Conservation (phyloP, 2,797 vertebrate species). For the Novumbra hubbsi region DNA sequence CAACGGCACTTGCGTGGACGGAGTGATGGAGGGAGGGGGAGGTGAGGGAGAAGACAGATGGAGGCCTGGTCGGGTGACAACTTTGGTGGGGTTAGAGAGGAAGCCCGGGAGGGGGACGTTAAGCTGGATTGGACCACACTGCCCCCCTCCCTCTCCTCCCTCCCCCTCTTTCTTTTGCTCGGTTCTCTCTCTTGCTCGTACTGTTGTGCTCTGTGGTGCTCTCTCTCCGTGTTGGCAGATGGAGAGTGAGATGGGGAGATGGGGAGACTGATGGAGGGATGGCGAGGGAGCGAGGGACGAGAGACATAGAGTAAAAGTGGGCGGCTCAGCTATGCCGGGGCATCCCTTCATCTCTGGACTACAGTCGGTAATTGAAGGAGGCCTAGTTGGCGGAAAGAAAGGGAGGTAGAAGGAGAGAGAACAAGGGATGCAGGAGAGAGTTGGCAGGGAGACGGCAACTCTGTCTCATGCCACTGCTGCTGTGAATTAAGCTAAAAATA, state of each 20-base stretch:
- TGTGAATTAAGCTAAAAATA: conserved; percentile 57
- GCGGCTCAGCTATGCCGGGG: neutral
- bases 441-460: conserved; percentile 39
- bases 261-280: conserved; percentile 20
- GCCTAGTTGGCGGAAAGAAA: neutral
- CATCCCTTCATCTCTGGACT: neutral
- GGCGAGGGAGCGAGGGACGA: conserved; percentile 38
- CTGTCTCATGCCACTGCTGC: conserved; percentile 36
- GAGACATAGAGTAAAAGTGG: neutral
- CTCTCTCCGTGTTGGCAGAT: conserved; percentile 31
- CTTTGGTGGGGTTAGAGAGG: neutral
- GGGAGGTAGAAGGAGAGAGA: neutral
- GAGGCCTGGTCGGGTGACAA: no score
- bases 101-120: neutral
- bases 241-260: conserved; percentile 5
- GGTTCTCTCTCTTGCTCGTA: no score
- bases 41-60: neutral
- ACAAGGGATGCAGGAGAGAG: neutral
- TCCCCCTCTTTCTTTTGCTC: no score
- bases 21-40: neutral
- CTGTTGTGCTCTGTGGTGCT: neutral
- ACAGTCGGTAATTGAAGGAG: neutral
- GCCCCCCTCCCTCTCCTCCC: no score
- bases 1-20: conserved; percentile 7
- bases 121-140: no score